phyloP scores from a whole-genome alignment of 2,113 vertebrate species.

The Todiramphus chloris region DNA sequence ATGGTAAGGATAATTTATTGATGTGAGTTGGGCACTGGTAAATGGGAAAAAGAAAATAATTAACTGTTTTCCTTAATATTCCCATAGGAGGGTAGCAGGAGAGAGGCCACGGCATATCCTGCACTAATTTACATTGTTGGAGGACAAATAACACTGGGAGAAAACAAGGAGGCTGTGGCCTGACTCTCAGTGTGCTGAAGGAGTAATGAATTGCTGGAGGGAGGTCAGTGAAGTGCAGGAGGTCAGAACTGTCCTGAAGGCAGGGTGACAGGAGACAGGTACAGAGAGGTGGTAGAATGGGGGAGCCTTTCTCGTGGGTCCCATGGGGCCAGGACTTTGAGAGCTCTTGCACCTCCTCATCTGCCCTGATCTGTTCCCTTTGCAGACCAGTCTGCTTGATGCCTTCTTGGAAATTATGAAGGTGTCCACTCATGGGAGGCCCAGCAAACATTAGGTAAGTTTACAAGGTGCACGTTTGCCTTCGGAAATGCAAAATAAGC shows the following conservation, averaged over 20 bases:
- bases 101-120: neutral
- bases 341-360: neutral
- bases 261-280: fast-evolving
- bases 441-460: neutral
- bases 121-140: neutral
- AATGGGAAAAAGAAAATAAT: neutral
- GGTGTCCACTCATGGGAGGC: neutral
- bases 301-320: neutral
- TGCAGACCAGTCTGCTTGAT: neutral
- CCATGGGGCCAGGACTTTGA: fast-evolving
- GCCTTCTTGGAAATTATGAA: neutral
- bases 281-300: neutral
- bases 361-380: fast-evolving
- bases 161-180: neutral
- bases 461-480: neutral
- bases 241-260: fast-evolving
- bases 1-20: slow-evolving; percentile 30
- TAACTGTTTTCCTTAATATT: slow-evolving; percentile 43
- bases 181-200: neutral
- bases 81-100: neutral
- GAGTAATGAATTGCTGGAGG: neutral
- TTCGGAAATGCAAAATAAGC: neutral
- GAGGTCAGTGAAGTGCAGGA: neutral
- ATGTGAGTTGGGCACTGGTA: neutral
- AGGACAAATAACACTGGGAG: neutral